These are phyloP conservation scores for Heliocidaris tuberculata DNA, from an alignment of 35 echinoderm and acorn worm species.

Conservation along the genomic window DNA sequence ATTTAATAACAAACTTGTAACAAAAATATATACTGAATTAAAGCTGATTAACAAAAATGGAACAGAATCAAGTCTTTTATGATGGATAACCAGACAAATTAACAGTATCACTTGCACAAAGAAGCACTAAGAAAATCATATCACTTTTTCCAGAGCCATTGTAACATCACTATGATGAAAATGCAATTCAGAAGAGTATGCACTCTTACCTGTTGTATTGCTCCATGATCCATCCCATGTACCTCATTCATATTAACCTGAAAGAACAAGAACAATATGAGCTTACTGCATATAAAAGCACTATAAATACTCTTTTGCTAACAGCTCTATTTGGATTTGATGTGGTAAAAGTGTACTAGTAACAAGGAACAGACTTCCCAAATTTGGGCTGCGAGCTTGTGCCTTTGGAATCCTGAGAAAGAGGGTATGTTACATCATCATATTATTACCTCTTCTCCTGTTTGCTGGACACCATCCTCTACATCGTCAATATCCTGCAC, in stretches of 20 bases:
- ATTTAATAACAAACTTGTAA: too few species aligned
- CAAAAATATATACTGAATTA: not conserved
- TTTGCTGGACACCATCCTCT: slow-evolving; percentile 16
- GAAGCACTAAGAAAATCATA: not conserved
- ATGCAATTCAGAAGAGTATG: not conserved
- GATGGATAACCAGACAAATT: not conserved
- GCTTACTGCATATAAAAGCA: too few species aligned
- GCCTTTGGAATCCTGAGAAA: too few species aligned
- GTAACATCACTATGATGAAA: not conserved
- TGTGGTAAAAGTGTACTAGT: too few species aligned
- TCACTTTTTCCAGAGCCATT: not conserved
- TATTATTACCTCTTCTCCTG: not conserved
- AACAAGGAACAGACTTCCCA: too few species aligned
- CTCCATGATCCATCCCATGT: slow-evolving; percentile 19
- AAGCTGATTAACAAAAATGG: too few species aligned
- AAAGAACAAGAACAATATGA: not conserved
- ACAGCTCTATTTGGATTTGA: too few species aligned
- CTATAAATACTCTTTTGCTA: too few species aligned
- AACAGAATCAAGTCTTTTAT: not conserved
- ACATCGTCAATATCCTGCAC: slow-evolving; percentile 27
- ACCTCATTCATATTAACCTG: slow-evolving; percentile 29
- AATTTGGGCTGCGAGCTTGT: too few species aligned
- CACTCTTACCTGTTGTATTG: slow-evolving; percentile 34
- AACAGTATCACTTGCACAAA: not conserved
- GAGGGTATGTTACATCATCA: not conserved